Evolutionary conservation across 2,797 vertebrate species (phyloP).

Genomic region (Scyliorhinus canicula): DNA sequence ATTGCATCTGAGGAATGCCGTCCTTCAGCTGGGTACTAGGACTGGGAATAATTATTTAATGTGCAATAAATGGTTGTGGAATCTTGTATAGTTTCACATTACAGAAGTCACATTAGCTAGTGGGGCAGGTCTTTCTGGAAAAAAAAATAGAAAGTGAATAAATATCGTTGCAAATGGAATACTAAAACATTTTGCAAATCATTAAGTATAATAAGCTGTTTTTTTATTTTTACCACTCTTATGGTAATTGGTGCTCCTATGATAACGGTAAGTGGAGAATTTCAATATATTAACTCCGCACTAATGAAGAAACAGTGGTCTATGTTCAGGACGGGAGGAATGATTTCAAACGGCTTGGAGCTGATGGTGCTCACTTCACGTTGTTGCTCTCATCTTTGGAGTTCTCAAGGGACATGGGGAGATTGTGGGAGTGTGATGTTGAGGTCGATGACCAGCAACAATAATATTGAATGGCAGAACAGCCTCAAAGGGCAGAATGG

Average conservation of each 20-base stretch:
- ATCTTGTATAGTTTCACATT: background rate
- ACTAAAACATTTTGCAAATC: background rate
- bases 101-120: background rate
- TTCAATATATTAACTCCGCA: no score
- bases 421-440: no score
- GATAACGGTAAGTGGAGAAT: no score
- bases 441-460: no score
- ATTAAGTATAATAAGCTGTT: background rate
- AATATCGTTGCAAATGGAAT: background rate
- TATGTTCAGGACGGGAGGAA: no score
- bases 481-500: no score
- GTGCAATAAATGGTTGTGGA: background rate
- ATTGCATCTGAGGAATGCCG: background rate
- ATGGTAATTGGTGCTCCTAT: background rate
- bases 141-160: background rate
- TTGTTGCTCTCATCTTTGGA: background rate
- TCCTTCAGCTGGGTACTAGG: background rate
- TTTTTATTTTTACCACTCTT: no score
- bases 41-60: background rate
- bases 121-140: background rate
- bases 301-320: no score
- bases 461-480: no score
- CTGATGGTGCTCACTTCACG: background rate
- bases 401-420: no score
- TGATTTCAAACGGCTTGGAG: background rate